A percentile compares a stretch with the other conserved stretches of the same genome.
Conservation (phyloP, 2,888 invertebrate species). For the Nebria salina region DNA sequence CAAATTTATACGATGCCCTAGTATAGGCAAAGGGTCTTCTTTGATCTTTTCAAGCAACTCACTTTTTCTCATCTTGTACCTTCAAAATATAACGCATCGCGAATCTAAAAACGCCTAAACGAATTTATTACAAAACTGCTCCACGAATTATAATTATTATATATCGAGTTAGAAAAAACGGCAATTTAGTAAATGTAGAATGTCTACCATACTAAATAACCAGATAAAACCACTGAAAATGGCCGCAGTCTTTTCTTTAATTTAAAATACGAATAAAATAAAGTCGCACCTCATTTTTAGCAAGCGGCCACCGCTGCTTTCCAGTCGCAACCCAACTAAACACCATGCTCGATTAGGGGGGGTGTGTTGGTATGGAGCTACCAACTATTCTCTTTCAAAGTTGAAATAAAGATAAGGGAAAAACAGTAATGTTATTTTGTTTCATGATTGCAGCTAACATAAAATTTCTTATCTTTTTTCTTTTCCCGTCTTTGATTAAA, state of each 20-base stretch:
- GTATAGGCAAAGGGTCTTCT: too few relatives aligned
- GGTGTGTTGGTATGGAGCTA: constrained; percentile 2
- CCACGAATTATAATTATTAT: too few relatives aligned
- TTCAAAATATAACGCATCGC: too few relatives aligned
- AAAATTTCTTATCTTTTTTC: constrained; percentile 47
- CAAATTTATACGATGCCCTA: too few relatives aligned
- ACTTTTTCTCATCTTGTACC: too few relatives aligned
- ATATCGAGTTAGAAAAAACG: too few relatives aligned
- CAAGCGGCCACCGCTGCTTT: constrained; percentile 17
- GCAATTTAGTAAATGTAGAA: neutral
- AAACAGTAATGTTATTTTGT: constrained; percentile 47
- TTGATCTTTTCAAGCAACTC: too few relatives aligned
- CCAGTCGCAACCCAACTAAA: neutral
- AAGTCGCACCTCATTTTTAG: constrained; percentile 4
- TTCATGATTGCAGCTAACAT: constrained; percentile 38
- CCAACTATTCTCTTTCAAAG: constrained; percentile 41
- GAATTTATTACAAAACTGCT: too few relatives aligned
- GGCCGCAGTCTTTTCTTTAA: constrained; percentile 45
- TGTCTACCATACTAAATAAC: constrained; percentile 33
- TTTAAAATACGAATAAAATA: constrained; percentile 46
- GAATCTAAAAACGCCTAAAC: too few relatives aligned
- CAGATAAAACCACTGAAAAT: constrained; percentile 44
- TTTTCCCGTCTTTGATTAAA: neutral
- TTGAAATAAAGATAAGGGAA: constrained; percentile 47
- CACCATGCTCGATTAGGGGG: neutral